phyloP scores from a whole-genome alignment of 2,113 vertebrate species.

The Noctilio leporinus region DNA sequence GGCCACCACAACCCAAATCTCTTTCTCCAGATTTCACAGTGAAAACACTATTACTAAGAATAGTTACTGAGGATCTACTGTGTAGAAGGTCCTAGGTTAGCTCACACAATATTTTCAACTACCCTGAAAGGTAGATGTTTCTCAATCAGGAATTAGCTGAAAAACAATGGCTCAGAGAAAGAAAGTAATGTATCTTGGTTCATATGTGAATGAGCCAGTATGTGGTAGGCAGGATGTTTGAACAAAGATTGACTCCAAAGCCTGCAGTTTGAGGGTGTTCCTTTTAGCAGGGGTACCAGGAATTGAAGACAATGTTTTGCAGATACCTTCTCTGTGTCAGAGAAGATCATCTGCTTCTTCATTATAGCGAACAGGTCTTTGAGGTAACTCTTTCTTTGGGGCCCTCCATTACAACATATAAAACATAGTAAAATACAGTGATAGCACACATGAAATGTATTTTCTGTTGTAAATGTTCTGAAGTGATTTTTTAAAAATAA shows the following conservation, averaged over 20 bases:
- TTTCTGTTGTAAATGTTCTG: conserved; percentile 31
- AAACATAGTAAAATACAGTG: neutral
- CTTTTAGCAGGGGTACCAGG: neutral
- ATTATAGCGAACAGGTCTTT: neutral
- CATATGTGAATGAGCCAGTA: neutral
- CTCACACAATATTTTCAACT: neutral
- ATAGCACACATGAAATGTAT: neutral
- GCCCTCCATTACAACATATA: neutral
- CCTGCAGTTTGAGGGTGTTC: neutral
- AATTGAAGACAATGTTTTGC: neutral
- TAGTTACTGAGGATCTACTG: neutral
- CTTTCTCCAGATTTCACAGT: neutral
- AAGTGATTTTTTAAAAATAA: conserved; percentile 31
- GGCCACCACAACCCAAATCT: neutral
- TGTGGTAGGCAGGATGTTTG: neutral
- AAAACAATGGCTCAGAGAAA: neutral
- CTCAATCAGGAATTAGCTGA: neutral
- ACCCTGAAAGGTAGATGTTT: neutral
- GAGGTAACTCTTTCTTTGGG: neutral
- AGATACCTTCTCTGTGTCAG: neutral
- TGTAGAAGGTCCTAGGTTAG: neutral
- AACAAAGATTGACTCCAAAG: neutral
- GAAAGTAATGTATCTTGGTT: neutral
- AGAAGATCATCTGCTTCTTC: neutral
- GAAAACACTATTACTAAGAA: neutral